Evolutionary conservation across 2,888 invertebrate species (phyloP).

Genomic region (Amblyteles armatorius): DNA sequence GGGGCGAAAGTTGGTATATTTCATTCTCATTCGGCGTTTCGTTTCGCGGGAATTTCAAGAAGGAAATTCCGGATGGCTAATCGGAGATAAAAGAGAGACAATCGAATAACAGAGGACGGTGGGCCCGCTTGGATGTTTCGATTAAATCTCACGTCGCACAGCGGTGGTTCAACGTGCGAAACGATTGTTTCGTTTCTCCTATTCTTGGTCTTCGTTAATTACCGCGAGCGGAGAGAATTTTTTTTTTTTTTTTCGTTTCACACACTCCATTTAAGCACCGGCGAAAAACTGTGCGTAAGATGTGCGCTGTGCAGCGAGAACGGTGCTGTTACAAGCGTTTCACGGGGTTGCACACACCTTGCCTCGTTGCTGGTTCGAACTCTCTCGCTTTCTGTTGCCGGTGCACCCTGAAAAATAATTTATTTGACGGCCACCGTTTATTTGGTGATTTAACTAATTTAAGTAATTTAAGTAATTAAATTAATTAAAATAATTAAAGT

Average conservation of each 20-base stretch:
- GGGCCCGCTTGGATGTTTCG: background rate
- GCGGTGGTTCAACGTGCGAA: background rate
- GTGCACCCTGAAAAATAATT: too few relatives aligned
- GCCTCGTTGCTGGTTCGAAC: background rate
- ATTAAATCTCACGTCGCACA: background rate
- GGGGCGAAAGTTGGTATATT: background rate
- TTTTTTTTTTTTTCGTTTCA: background rate
- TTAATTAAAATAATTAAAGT: too few relatives aligned
- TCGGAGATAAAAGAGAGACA: slow-evolving; percentile 2
- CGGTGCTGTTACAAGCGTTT: background rate
- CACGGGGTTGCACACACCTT: background rate
- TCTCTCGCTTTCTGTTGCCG: background rate
- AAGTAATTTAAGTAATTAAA: too few relatives aligned
- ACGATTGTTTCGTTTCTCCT: background rate
- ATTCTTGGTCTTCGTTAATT: background rate
- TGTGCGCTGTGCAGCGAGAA: background rate
- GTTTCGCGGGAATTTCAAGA: background rate
- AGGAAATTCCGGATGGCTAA: background rate
- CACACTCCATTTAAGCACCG: background rate
- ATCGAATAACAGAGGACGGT: background rate
- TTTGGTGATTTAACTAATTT: too few relatives aligned
- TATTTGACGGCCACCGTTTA: too few relatives aligned
- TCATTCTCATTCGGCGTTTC: background rate
- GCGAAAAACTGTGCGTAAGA: background rate
- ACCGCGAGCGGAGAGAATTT: background rate